Percentiles rank a stretch among this genome's conserved stretches.
These are phyloP conservation scores for Sternarchorhynchus goeldii DNA, from an alignment of 2,797 vertebrate genomes.

Conservation along the genomic window DNA sequence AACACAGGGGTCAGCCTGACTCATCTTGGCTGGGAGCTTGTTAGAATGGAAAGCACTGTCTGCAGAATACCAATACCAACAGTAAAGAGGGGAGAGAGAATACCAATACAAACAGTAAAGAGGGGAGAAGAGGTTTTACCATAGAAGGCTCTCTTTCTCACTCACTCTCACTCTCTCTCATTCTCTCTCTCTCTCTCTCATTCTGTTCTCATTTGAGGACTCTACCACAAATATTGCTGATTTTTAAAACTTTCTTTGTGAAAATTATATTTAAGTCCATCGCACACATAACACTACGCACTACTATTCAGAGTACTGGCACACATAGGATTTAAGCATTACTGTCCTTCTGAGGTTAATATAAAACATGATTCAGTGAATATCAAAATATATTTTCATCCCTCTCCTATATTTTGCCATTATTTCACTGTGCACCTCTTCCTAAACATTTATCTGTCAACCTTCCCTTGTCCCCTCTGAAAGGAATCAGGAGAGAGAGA, in stretches of 20 bases:
- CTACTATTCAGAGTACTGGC: too few relatives aligned
- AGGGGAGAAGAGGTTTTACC: conserved; percentile 23
- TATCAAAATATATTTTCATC: too few relatives aligned
- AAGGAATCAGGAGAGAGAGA: conserved; percentile 51
- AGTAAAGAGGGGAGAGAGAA: conserved; percentile 49
- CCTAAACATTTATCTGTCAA: too few relatives aligned
- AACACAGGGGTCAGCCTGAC: conserved; percentile 63
- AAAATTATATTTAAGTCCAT: too few relatives aligned
- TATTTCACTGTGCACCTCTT: too few relatives aligned
- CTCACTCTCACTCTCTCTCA: neutral
- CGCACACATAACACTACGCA: too few relatives aligned
- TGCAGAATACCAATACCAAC: conserved; percentile 65
- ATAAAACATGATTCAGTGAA: too few relatives aligned
- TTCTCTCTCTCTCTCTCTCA: neutral
- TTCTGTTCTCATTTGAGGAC: neutral
- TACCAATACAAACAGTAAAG: conserved; percentile 58
- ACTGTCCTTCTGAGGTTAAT: too few relatives aligned
- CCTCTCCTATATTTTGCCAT: too few relatives aligned
- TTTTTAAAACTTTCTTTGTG: conserved; percentile 13
- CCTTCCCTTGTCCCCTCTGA: neutral
- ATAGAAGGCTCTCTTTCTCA: conserved; percentile 5
- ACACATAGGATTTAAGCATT: too few relatives aligned
- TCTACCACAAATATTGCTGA: conserved; percentile 39
- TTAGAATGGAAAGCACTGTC: conserved; percentile 61
- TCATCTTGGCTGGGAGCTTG: conserved; percentile 65